Evolutionary conservation across 64 coral and sea anemone species (phyloP), one percentile per base, ranked within the genome.

Genomic region (Stichodactyla helianthus): DNA sequence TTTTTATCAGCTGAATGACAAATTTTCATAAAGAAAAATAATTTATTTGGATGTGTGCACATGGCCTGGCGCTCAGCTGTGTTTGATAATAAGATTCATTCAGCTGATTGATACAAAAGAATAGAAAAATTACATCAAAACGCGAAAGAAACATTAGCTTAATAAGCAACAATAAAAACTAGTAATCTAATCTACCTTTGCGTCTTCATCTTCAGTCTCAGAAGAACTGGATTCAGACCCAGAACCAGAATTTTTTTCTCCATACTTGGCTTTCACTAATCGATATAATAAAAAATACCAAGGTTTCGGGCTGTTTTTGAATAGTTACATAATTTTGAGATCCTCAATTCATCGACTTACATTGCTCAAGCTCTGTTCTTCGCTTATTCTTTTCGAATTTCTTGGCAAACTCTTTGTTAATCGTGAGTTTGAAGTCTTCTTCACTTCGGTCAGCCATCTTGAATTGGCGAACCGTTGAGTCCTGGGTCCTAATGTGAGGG

Each of bases 191-290:
- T 71, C 27, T 88, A 99, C 97, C 82, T 91, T 87, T 20, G 93
- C 97, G 88, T 99, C 82, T 12, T 99, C 97, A 83, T 99, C 97
- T 71, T 99, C 97, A 74, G 93, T 87, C 89, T 99, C 96, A 20
- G 89, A 94, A n/a, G 96, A 89, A 27, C 87, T 98, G 17, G 93
- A 94, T 18, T 87, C 87, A 20, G 88, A 88, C 50, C 91, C 93
- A n/a, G 51, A 71, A 55, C 56, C 55, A 89, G 82, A 9, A 83
- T 65, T 23, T 27, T 54, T 83, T 28, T 94, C 90, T 10, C 93
- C 97, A 93, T 95, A 99, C 86, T 95, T 99, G 28, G 91, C 85
- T 88, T 90, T 99, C 22, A 99, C 97, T 99, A 52, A 51, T 50
- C 71, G 77, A 62, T 74, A 74, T 27, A 10, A 74, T 31, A 10